phyloP scores from a whole-genome alignment of 2,113 vertebrate genomes.

The Otus sunia region DNA sequence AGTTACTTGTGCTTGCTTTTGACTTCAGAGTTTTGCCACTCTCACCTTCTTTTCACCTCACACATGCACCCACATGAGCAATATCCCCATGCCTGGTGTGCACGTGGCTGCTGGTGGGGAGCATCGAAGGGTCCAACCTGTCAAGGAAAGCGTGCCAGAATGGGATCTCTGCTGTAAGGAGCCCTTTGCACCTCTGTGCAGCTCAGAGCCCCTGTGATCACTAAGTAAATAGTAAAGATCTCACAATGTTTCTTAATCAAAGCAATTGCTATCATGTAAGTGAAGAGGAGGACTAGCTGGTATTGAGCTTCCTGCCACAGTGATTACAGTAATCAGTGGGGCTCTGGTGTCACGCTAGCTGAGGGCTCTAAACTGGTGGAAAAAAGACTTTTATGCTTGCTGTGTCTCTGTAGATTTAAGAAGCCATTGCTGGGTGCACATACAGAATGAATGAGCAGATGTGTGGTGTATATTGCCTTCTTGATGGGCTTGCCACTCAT shows the following conservation, averaged over 20 bases:
- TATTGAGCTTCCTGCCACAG: not conserved
- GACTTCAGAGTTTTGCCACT: not conserved
- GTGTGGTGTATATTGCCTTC: not conserved
- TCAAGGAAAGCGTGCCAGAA: not conserved
- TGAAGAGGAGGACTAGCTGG: not conserved
- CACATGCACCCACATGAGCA: no score
- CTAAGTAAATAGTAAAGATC: not conserved
- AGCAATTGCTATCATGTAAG: not conserved
- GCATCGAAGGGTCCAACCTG: no score
- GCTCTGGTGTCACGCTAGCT: not conserved
- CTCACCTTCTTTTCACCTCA: not conserved
- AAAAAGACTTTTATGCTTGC: not conserved
- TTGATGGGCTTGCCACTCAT: not conserved
- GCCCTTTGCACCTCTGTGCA: not conserved
- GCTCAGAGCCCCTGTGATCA: not conserved
- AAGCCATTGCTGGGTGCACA: not conserved
- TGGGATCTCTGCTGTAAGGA: no score
- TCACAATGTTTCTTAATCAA: not conserved
- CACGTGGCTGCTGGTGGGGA: not conserved
- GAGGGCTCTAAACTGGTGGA: not conserved
- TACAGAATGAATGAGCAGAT: not conserved
- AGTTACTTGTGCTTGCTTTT: not conserved
- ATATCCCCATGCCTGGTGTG: accelerated
- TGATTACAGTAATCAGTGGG: not conserved
- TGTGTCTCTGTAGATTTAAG: not conserved